phyloP scores from a whole-genome alignment of 2,888 invertebrate species.

The Sussaba pulchella region DNA sequence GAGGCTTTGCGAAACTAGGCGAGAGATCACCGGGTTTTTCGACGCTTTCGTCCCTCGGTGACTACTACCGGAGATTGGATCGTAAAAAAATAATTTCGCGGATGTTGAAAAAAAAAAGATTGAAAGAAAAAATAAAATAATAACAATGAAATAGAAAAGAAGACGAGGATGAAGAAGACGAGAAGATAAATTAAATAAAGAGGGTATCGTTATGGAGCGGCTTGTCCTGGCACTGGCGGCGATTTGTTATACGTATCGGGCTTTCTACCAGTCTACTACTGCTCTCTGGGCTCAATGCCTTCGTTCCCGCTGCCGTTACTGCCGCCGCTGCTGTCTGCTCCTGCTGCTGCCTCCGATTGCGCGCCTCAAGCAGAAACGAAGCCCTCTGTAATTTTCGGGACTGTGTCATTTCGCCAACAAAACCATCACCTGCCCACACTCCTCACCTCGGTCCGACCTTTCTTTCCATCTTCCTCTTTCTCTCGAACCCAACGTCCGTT shows the following conservation, averaged over 20 bases:
- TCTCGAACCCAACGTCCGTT: conserved; percentile 2
- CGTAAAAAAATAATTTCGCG: conserved; percentile 33
- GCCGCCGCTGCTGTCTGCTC: not conserved
- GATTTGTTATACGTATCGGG: conserved; percentile 25
- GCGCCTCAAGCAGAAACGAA: conserved; percentile 38
- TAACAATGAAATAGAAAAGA: conserved; percentile 18
- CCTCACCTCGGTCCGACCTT: conserved; percentile 47
- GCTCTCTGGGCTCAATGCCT: conserved; percentile 19
- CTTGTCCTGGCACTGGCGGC: conserved; percentile 21
- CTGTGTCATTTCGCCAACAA: conserved; percentile 79
- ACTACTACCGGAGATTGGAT: conserved; percentile 50
- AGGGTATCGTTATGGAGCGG: conserved; percentile 43
- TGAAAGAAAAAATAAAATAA: conserved; percentile 10
- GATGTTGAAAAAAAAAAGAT: conserved; percentile 33
- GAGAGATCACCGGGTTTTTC: conserved; percentile 53
- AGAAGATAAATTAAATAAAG: conserved; percentile 51
- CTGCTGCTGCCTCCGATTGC: conserved; percentile 30
- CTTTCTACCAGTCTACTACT: conserved; percentile 41
- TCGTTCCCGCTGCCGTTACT: not conserved
- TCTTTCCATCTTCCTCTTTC: conserved; percentile 6
- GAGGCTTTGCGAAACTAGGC: conserved; percentile 58
- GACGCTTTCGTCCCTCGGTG: not conserved
- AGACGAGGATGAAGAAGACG: conserved; percentile 42
- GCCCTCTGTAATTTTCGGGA: conserved; percentile 79
- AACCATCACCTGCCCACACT: conserved; percentile 68